Conservation (phyloP, 64 coral and sea anemone genomes). For the Porites lutea region DNA sequence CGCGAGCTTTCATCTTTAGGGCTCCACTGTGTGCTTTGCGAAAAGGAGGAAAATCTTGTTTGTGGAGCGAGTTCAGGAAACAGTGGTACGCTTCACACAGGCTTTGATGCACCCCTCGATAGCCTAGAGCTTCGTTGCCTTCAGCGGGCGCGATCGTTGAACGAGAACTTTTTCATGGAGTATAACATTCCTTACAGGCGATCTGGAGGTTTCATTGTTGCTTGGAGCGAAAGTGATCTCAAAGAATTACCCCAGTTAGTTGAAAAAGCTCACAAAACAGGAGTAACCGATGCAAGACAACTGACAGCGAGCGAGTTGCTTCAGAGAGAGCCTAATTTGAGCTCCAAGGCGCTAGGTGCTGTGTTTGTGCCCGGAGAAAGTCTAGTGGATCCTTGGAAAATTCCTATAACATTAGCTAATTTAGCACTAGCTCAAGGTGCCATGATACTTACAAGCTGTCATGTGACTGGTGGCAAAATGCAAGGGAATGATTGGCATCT, state of each 20-base stretch:
- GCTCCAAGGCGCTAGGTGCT: slow-evolving; percentile 58
- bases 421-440: slow-evolving; percentile 32
- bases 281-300: slow-evolving; percentile 54
- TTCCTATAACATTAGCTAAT: slow-evolving; percentile 68
- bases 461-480: slow-evolving; percentile 48
- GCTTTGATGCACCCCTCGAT: slow-evolving; percentile 71
- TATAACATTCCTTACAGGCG: slow-evolving; percentile 64
- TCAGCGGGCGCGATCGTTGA: slow-evolving; percentile 41
- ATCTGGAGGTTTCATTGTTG: slow-evolving; percentile 77
- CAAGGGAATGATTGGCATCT: slow-evolving; percentile 58
- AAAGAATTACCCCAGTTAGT: slow-evolving; percentile 54
- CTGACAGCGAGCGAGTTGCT: slow-evolving; percentile 63
- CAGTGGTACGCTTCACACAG: slow-evolving; percentile 83
- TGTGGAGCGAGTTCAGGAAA: slow-evolving; percentile 65
- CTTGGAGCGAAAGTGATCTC: slow-evolving; percentile 70
- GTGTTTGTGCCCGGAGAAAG: slow-evolving; percentile 66
- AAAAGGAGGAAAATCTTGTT: slow-evolving; percentile 56
- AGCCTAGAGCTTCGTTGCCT: slow-evolving; percentile 69
- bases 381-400: slow-evolving; percentile 73
- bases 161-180: slow-evolving; percentile 63
- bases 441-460: slow-evolving; percentile 43
- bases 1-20: slow-evolving; percentile 57
- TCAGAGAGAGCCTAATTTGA: slow-evolving; percentile 56
- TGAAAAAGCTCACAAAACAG: slow-evolving; percentile 36
- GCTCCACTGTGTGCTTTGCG: slow-evolving; percentile 72